phyloP scores from a whole-genome alignment of 2,888 invertebrate genomes.

The Drosophila mettleri region DNA sequence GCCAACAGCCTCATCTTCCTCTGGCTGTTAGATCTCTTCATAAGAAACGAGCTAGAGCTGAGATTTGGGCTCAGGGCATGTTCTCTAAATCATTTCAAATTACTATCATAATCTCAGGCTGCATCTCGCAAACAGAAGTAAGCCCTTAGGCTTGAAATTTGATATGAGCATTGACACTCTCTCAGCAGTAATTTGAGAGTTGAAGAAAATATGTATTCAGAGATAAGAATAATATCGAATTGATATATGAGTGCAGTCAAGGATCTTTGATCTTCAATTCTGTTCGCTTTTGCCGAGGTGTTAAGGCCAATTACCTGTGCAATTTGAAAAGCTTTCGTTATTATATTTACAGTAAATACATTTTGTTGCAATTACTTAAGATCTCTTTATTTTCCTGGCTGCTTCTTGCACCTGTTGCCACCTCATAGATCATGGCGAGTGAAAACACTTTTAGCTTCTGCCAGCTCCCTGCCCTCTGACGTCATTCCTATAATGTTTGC shows the following conservation, averaged over 20 bases:
- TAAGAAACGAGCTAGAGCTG: constrained; percentile 21
- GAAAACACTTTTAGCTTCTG: constrained; percentile 9
- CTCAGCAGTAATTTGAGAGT: neutral
- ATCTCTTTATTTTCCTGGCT: neutral
- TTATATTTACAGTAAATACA: constrained; percentile 5
- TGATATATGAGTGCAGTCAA: neutral
- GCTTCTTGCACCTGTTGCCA: constrained; percentile 54
- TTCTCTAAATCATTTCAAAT: constrained; percentile 10
- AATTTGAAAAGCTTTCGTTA: constrained; percentile 4
- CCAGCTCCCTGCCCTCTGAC: neutral
- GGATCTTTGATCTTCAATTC: neutral
- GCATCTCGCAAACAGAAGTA: constrained; percentile 9
- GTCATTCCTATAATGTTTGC: neutral
- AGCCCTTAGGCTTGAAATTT: constrained; percentile 1
- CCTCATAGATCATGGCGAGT: constrained; percentile 66
- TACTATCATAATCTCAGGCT: constrained; percentile 3
- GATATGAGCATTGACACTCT: constrained; percentile 7
- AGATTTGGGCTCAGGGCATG: constrained; percentile 4
- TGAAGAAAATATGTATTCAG: neutral
- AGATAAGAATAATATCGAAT: neutral
- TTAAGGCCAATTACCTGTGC: neutral
- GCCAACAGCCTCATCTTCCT: constrained; percentile 62
- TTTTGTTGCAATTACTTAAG: constrained; percentile 6
- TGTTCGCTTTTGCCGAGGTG: neutral
- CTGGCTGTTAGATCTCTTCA: constrained; percentile 31